These are phyloP conservation scores for Dendrocincla tyrannina DNA, from an alignment of 2,797 vertebrate genomes.

Conservation along the genomic window DNA sequence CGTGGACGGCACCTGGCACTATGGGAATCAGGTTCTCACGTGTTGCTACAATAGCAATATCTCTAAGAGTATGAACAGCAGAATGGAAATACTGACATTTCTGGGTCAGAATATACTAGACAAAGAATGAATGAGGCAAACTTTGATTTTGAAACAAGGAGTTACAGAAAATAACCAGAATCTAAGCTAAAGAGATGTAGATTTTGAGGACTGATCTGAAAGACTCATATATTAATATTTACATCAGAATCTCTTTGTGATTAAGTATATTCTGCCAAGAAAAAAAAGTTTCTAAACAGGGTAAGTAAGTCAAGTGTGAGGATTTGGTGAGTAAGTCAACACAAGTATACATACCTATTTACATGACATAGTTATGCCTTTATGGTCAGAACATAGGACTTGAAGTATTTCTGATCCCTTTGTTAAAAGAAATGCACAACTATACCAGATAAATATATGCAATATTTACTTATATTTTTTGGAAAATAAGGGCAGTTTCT, in stretches of 20 bases:
- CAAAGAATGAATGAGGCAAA: background rate
- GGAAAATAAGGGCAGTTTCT: background rate
- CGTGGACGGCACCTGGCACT: background rate
- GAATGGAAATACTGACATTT: constrained; percentile 29
- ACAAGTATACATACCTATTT: background rate
- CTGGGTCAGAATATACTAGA: background rate
- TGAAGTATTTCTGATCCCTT: background rate
- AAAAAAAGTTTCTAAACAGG: background rate
- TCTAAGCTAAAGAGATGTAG: background rate
- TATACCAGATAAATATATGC: background rate
- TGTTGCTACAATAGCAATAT: background rate
- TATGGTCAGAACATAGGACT: background rate
- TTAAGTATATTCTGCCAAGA: background rate
- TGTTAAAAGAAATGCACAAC: background rate
- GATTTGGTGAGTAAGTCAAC: background rate
- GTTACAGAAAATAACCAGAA: background rate
- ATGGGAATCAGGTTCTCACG: background rate
- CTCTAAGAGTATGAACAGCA: background rate
- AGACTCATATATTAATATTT: background rate
- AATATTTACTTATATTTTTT: background rate
- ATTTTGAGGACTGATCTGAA: background rate
- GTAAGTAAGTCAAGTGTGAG: background rate
- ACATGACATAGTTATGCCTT: background rate
- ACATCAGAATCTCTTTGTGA: background rate
- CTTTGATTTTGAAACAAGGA: background rate